Percentiles rank a stretch among this genome's conserved stretches.
phyloP scores from a whole-genome alignment of 2,113 vertebrate genomes.

The Struthio camelus region DNA sequence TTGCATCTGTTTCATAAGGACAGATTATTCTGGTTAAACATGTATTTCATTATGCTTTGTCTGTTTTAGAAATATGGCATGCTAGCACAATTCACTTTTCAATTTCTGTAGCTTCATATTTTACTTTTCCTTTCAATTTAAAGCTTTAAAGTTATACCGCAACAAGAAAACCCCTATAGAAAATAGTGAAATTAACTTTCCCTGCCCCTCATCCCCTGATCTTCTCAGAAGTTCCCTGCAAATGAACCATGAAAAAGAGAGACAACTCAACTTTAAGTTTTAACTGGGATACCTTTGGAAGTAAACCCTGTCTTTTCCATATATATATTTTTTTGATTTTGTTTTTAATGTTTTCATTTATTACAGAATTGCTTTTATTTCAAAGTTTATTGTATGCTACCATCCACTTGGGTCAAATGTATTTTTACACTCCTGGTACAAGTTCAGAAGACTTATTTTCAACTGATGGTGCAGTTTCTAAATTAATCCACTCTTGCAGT shows the following conservation, averaged over 20 bases:
- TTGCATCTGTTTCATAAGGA: neutral
- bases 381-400: neutral
- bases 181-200: neutral
- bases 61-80: neutral
- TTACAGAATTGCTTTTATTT: neutral
- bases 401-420: neutral
- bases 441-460: neutral
- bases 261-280: neutral
- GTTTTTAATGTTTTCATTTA: neutral
- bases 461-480: neutral
- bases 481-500: neutral
- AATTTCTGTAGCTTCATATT: neutral
- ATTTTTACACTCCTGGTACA: neutral
- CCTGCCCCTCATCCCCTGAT: fast-evolving
- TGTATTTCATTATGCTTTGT: neutral
- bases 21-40: neutral
- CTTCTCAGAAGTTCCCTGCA: neutral
- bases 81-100: neutral
- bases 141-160: neutral
- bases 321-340: neutral
- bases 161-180: neutral
- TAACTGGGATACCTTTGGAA: neutral
- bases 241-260: neutral
- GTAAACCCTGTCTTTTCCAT: neutral
- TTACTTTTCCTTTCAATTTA: neutral